Evolutionary conservation across 2,888 invertebrate species (phyloP), one percentile per base, ranked within the genome.

Genomic region (Drosophila setosimentum): DNA sequence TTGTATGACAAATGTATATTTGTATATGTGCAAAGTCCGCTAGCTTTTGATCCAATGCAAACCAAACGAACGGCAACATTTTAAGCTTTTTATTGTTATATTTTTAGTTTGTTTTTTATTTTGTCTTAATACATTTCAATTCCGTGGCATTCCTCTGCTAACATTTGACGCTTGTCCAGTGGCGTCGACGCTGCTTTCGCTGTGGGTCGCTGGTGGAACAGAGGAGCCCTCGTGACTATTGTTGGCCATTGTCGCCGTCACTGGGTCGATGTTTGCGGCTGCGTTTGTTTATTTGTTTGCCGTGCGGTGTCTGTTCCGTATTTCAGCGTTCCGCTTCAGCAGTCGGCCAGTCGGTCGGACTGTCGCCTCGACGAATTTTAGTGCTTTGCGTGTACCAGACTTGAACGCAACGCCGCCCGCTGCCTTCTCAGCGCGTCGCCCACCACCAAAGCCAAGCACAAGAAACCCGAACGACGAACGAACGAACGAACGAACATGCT

Each of bases 361-460:
- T 65, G 82, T 75, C 80, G 67, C 55, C 66, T 57, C 69, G 69
- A 71, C 79, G 54, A 74, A 66, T 66, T 79, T 82, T 77, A 84
- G 83, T 85, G 83, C 77, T 79, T 86, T 83, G 81, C 86, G 79
- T 77, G 79, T 80, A 79, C 72, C 69, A 80, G 84, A 85, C 81
- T 87, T 66, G 87, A 87, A 80, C 83, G 84, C 80, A 84, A 76
- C 87, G 69, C 67, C 51, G 63, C 73, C 60, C 71, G 66, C 72
- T 63, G 80, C 67, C 74, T 72, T 60, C 61, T 48, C 78, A 64
- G 72, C 67, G 53, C 69, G 68, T 75, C 58, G 57, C 64, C 73
- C 69, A 73, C 66, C 65, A 71, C 53, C 70, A 51, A 73, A 45
- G 42, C 59, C 30, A 37, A 59, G 53, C 66, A 53, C 40, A 73